Conservation (phyloP, 2,888 invertebrate species). For the Drosophila colorata region DNA sequence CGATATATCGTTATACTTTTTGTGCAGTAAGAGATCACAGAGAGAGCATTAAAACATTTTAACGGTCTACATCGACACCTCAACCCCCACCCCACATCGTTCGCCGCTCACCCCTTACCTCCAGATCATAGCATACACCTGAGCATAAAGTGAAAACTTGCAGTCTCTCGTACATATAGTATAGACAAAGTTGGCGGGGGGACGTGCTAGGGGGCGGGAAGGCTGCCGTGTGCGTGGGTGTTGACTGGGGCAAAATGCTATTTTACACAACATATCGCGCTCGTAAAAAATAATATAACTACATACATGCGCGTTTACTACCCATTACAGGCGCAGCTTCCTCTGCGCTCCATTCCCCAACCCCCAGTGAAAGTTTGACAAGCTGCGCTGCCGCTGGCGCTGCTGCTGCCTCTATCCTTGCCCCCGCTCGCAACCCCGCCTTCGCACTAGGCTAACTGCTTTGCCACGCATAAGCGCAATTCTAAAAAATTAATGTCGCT, state of each 20-base stretch:
- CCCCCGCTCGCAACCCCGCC: neutral
- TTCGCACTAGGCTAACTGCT: constrained; percentile 39
- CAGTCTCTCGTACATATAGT: neutral
- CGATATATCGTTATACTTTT: neutral
- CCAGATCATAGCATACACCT: constrained; percentile 19
- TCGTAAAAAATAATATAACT: constrained; percentile 81
- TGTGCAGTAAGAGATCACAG: neutral
- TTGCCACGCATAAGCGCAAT: constrained; percentile 74
- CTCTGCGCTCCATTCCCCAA: neutral
- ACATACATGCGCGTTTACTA: constrained; percentile 73
- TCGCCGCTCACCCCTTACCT: too few relatives aligned
- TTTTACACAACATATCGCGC: constrained; percentile 78
- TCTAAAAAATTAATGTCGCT: constrained; percentile 83
- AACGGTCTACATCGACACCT: neutral
- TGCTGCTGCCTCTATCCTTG: constrained; percentile 3
- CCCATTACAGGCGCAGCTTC: constrained; percentile 61
- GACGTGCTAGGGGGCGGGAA: neutral
- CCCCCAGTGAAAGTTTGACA: constrained; percentile 60
- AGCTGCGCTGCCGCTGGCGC: constrained; percentile 39
- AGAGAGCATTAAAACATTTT: neutral
- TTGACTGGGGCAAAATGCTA: constrained; percentile 51
- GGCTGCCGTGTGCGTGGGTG: constrained; percentile 3
- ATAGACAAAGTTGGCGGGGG: neutral
- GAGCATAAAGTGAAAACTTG: constrained; percentile 23
- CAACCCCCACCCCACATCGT: neutral